Conservation (phyloP, 2,113 vertebrate species). For the Dendrocopos noguchii region DNA sequence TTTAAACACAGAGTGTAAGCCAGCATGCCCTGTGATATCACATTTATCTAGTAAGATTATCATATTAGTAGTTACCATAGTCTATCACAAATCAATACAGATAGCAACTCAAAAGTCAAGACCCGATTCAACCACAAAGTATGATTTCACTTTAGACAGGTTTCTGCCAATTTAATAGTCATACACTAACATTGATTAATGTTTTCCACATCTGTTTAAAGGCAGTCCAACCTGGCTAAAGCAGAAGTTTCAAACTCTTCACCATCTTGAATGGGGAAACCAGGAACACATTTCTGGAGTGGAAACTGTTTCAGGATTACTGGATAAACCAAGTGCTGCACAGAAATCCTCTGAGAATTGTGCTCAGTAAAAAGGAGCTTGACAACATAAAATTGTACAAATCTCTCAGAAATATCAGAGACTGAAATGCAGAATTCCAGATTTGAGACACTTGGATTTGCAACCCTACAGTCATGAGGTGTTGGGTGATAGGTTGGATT, state of each 20-base stretch:
- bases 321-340: background rate
- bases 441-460: background rate
- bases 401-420: background rate
- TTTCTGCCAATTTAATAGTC: background rate
- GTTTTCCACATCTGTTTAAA: background rate
- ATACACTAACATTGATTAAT: background rate
- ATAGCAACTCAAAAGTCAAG: background rate
- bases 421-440: background rate
- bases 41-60: background rate
- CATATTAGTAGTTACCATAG: background rate
- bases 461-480: background rate
- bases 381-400: background rate
- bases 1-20: background rate
- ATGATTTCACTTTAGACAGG: background rate
- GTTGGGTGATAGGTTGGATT: no score
- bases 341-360: background rate
- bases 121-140: background rate
- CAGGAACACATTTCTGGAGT: background rate
- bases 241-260: background rate
- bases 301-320: background rate
- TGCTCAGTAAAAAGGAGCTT: background rate
- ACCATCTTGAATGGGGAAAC: background rate
- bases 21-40: background rate
- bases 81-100: background rate
- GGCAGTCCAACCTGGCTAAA: background rate